phyloP scores from a whole-genome alignment of 1,140 invertebrate species.

The Heliconius melpomene region DNA sequence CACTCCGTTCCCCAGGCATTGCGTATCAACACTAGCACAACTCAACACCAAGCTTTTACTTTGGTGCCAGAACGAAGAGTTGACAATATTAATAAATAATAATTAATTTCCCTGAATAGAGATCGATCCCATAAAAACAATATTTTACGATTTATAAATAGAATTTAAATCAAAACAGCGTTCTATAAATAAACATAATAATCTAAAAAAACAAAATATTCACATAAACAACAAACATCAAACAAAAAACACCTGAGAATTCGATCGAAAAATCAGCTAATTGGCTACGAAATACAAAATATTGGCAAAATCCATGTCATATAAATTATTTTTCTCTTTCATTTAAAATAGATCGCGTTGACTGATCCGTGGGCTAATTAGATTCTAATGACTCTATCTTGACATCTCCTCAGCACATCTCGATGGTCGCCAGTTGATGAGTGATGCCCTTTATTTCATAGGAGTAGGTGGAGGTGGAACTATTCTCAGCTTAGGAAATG shows the following conservation, averaged over 20 bases:
- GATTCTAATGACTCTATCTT: constrained; percentile 72
- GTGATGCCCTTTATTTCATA: constrained; percentile 77
- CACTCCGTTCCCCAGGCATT: too few species aligned
- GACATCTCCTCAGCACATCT: constrained; percentile 65
- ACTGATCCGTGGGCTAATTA: constrained; percentile 76
- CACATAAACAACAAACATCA: neutral
- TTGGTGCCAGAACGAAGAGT: too few species aligned
- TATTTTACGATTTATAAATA: too few species aligned
- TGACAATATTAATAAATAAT: too few species aligned
- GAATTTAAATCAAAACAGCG: neutral
- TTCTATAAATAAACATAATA: neutral
- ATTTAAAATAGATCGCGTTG: constrained; percentile 67
- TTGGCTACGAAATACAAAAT: constrained; percentile 39
- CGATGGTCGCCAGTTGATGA: constrained; percentile 62
- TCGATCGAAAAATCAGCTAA: constrained; percentile 56
- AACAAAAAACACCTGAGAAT: constrained; percentile 32
- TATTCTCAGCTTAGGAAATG: constrained; percentile 76
- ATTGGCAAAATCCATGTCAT: constrained; percentile 45
- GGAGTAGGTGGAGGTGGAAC: constrained; percentile 52
- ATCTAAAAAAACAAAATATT: neutral
- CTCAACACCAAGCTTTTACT: too few species aligned
- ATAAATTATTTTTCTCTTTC: constrained; percentile 64
- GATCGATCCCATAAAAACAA: too few species aligned
- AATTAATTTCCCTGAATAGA: too few species aligned
- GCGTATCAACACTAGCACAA: too few species aligned